Evolutionary conservation across 37 sponge, comb jelly and placozoan species (phyloP).

Genomic region (Amphimedon queenslandica): DNA sequence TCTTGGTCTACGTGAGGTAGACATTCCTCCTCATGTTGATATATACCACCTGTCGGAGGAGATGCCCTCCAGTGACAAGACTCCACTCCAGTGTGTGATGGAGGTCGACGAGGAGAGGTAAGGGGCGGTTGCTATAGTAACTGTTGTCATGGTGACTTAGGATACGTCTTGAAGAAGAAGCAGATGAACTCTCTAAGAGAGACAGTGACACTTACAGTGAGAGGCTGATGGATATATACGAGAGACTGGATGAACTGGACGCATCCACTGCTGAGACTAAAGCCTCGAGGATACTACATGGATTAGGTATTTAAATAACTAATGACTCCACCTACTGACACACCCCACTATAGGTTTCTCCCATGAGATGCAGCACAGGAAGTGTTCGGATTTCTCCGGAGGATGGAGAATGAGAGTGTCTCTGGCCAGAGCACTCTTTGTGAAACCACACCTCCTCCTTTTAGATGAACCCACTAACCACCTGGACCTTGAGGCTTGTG

Average conservation of each 20-base stretch:
- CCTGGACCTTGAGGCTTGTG: conserved; percentile 95
- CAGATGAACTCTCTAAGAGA: conserved; percentile 47
- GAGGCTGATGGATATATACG: conserved; percentile 79
- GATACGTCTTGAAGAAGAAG: conserved; percentile 66
- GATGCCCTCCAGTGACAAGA: conserved; percentile 76
- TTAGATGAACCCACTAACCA: conserved; percentile 97
- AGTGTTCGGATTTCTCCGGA: conserved; percentile 85
- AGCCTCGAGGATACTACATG: conserved; percentile 67
- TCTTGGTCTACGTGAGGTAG: conserved; percentile 66
- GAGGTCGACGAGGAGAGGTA: conserved; percentile 81
- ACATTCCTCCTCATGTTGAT: conserved; percentile 83
- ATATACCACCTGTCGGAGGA: conserved; percentile 82
- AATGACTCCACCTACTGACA: neutral
- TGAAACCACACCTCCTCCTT: conserved; percentile 76
- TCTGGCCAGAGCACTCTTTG: conserved; percentile 84
- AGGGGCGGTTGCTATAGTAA: neutral
- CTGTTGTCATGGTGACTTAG: conserved; percentile 4
- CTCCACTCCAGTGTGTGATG: conserved; percentile 85
- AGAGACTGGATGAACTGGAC: conserved; percentile 87
- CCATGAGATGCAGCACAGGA: conserved; percentile 67
- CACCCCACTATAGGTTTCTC: conserved; percentile 34
- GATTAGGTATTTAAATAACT: conserved; percentile 37
- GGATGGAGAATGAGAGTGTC: conserved; percentile 95
- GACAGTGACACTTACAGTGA: conserved; percentile 74
- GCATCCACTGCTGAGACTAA: conserved; percentile 71